Conservation (phyloP, 2,113 vertebrate species). For the Trinectes maculatus region DNA sequence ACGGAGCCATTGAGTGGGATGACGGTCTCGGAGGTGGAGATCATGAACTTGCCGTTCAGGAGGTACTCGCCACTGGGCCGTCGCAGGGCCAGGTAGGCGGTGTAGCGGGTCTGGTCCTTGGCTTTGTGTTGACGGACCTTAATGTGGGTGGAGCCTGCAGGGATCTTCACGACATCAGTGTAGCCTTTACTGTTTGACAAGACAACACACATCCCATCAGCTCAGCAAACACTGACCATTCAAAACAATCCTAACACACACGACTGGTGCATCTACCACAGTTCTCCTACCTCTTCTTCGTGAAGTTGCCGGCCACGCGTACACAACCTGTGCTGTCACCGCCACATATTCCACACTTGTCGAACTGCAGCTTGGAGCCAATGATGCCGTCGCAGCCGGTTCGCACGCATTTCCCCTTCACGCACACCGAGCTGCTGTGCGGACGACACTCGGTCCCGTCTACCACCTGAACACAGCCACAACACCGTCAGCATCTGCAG, state of each 20-base stretch:
- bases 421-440: slow-evolving; percentile 93
- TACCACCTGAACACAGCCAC: slow-evolving; percentile 81
- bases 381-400: slow-evolving; percentile 97
- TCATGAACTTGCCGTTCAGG: slow-evolving; percentile 97
- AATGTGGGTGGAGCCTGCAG: slow-evolving; percentile 92
- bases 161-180: slow-evolving; percentile 96
- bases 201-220: slow-evolving; percentile 4
- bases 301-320: slow-evolving; percentile 92
- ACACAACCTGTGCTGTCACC: slow-evolving; percentile 93
- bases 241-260: too few relatives aligned
- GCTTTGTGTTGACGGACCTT: slow-evolving; percentile 96
- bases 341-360: slow-evolving; percentile 95
- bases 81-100: slow-evolving; percentile 93
- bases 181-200: slow-evolving; percentile 91
- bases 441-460: slow-evolving; percentile 96
- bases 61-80: slow-evolving; percentile 91
- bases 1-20: slow-evolving; percentile 92
- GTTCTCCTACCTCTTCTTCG: slow-evolving; percentile 89
- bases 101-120: slow-evolving; percentile 92
- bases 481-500: neutral
- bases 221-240: neutral
- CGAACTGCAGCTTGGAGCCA: slow-evolving; percentile 95
- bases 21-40: slow-evolving; percentile 96
- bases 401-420: slow-evolving; percentile 92
- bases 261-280: too few relatives aligned